Conservation (phyloP, 1,140 invertebrate species). For the Tetraneura akinire region DNA sequence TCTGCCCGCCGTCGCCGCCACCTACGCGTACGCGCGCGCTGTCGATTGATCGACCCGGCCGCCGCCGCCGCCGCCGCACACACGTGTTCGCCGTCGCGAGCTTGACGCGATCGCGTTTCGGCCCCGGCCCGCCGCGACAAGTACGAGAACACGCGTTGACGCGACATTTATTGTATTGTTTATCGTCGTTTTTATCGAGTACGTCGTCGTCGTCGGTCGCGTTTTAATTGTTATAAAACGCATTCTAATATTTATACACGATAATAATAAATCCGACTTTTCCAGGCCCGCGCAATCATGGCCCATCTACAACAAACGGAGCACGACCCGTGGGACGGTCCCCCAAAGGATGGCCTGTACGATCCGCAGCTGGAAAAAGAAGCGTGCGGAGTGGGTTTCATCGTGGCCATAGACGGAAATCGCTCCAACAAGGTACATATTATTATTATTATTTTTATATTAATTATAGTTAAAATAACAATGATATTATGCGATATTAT, state of each 20-base stretch:
- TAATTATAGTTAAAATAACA: too few species aligned
- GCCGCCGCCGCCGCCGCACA: neutral
- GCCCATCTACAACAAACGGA: neutral
- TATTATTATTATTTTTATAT: too few species aligned
- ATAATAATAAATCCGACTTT: neutral
- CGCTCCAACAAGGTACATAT: slow-evolving; percentile 89
- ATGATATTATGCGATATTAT: too few species aligned
- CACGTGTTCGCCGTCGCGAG: slow-evolving; percentile 23
- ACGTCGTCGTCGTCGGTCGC: too few species aligned
- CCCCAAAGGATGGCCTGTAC: slow-evolving; percentile 80
- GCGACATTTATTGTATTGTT: too few species aligned
- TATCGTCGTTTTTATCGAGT: too few species aligned
- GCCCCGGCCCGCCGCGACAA: neutral
- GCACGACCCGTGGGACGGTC: slow-evolving; percentile 59
- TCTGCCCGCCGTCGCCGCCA: neutral
- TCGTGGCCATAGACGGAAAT: slow-evolving; percentile 95
- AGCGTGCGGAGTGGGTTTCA: slow-evolving; percentile 98
- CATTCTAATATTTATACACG: neutral
- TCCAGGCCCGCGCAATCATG: neutral
- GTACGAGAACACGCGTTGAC: too few species aligned
- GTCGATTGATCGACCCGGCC: neutral
- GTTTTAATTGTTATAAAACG: too few species aligned
- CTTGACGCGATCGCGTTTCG: neutral
- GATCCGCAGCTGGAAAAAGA: slow-evolving; percentile 91
- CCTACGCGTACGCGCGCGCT: neutral